phyloP scores from a whole-genome alignment of 2,888 invertebrate species.

The Pseudoips prasinana region DNA sequence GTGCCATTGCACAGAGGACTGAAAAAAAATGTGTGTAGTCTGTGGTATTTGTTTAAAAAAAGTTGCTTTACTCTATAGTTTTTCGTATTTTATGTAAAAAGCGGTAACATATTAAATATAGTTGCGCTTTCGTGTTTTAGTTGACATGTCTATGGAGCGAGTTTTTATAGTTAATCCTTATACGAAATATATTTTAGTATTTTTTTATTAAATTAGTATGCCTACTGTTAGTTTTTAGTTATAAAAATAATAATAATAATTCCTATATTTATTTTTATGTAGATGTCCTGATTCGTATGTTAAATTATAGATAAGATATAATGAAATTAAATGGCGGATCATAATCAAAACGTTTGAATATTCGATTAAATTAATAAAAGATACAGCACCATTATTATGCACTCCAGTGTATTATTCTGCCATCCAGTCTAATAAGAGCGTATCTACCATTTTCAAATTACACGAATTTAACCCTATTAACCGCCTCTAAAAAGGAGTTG shows the following conservation, averaged over 20 bases:
- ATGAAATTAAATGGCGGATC: no score
- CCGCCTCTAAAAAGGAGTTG: no score
- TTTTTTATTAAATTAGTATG: conserved; percentile 12
- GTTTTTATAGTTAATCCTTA: conserved; percentile 3
- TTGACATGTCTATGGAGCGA: conserved; percentile 12
- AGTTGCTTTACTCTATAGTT: conserved; percentile 21
- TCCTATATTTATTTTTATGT: no score
- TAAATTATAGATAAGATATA: conserved; percentile 9
- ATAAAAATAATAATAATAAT: conserved; percentile 5
- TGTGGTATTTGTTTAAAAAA: conserved; percentile 26
- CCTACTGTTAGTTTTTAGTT: conserved; percentile 12
- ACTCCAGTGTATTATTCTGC: conserved; percentile 15
- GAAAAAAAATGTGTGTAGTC: conserved; percentile 22
- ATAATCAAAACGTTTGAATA: no score
- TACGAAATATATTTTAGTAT: conserved; percentile 16
- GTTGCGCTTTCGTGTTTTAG: conserved; percentile 18
- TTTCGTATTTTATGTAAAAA: conserved; percentile 18
- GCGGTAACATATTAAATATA: conserved; percentile 31
- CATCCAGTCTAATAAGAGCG: no score
- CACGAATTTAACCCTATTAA: no score
- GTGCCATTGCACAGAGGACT: conserved; percentile 33
- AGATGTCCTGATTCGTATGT: conserved; percentile 9
- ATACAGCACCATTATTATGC: conserved; percentile 15
- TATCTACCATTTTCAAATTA: no score
- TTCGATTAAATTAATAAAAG: no score